Evolutionary conservation across 2,113 vertebrate species (phyloP), one percentile per base, ranked within the genome.

Genomic region (Ceyx cyanopectus): DNA sequence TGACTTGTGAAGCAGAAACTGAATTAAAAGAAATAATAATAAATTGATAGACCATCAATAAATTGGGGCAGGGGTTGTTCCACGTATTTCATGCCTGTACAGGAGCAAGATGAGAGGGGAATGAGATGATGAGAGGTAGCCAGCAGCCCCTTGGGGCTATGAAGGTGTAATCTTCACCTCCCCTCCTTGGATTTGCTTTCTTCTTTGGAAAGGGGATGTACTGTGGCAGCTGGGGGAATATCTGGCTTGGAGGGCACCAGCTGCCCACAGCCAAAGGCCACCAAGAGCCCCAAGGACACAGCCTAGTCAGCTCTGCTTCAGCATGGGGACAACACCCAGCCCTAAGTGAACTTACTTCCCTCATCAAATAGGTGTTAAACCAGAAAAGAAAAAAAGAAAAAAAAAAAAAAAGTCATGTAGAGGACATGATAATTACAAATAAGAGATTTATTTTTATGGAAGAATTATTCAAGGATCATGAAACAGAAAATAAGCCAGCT

Each of bases 391-490:
- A 14, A 16, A 32, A 84, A 91, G 19, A 16, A 40, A 62, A 23
- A 66, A 65, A 21, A 37, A 61, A 81, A 65, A n/a, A 87, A n/a
- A 10, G 6, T 48, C 24, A 54, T 56, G 30, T 61, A 18, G 51
- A 93, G 10, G 34, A 61, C 12, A 48, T 65, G 1, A 8, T 58
- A 73, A 80, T 80, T 82, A 82, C 19, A 69, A 87, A 85, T 4
- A 72, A 79, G n/a, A 89, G 22, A 46, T 96, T 95, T 94, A 96
- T 95, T 96, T 83, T 87, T 32, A 17, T 50, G 54, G 70, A 92
- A 77, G 32, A 85, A 54, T 87, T 82, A 80, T 67, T 87, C 63
- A 82, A 89, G 58, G n/a, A 56, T 74, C 20, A 22, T 60, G 78
- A 89, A 89, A 91, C 17, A 92, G 60, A 73, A 92, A 63, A 74